phyloP scores from a whole-genome alignment of 2,888 invertebrate genomes.

The Patella pellucida region DNA sequence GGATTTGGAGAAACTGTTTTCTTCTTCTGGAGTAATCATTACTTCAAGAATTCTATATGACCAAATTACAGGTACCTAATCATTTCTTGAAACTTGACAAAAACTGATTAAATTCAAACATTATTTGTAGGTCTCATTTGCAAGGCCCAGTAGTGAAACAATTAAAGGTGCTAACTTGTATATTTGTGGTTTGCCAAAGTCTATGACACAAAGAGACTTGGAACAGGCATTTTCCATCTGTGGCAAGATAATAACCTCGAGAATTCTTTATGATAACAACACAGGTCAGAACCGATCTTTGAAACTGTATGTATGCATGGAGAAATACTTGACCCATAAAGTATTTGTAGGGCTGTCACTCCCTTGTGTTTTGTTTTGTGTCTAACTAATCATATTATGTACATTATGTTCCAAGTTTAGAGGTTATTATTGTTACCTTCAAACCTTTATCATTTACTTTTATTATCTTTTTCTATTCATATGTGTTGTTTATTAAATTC shows the following conservation, averaged over 20 bases:
- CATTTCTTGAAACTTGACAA: constrained; percentile 22
- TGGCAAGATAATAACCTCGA: constrained; percentile 71
- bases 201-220: constrained; percentile 71
- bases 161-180: constrained; percentile 73
- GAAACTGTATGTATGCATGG: constrained; percentile 34
- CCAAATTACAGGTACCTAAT: constrained; percentile 69
- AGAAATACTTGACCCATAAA: constrained; percentile 2
- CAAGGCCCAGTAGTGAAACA: constrained; percentile 72
- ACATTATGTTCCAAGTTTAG: background rate
- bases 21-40: constrained; percentile 71
- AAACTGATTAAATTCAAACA: constrained; percentile 36
- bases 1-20: constrained; percentile 72
- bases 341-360: constrained; percentile 8
- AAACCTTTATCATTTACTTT: background rate
- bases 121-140: constrained; percentile 70
- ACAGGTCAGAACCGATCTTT: constrained; percentile 63
- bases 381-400: constrained; percentile 6
- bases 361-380: constrained; percentile 10
- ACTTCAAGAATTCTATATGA: constrained; percentile 72
- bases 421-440: constrained; percentile 12
- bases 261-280: constrained; percentile 71
- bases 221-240: constrained; percentile 70
- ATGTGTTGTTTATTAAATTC: too few species aligned
- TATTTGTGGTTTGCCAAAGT: constrained; percentile 71
- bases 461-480: background rate